Evolutionary conservation across 2,797 vertebrate genomes (phyloP).

Genomic region (Semotilus atromaculatus): DNA sequence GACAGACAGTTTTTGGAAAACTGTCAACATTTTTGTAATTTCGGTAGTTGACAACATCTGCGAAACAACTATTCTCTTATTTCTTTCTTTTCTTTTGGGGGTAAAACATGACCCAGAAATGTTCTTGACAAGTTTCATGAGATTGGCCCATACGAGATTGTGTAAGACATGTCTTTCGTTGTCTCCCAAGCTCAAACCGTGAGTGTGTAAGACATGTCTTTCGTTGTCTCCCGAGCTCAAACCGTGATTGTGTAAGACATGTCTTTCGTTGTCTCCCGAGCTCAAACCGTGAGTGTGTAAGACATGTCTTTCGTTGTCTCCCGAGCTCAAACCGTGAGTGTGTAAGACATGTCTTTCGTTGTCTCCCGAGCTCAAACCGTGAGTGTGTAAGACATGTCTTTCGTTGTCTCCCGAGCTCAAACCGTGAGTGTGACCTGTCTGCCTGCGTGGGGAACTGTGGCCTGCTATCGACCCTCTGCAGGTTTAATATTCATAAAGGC

Average conservation of each 20-base stretch:
- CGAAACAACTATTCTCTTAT: background rate
- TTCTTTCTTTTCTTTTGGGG: background rate
- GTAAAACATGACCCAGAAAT: background rate
- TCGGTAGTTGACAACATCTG: background rate
- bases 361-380: constrained; percentile 35
- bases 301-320: background rate
- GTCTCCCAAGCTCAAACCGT: constrained; percentile 35
- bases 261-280: background rate
- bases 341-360: constrained; percentile 2
- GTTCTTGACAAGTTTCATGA: background rate
- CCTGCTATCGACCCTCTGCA: constrained; percentile 81
- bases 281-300: constrained; percentile 46
- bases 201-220: constrained; percentile 18
- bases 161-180: background rate
- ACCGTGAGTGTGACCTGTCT: constrained; percentile 43
- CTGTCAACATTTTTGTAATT: background rate
- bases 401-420: constrained; percentile 9
- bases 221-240: constrained; percentile 9
- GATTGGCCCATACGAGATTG: background rate
- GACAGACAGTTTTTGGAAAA: background rate
- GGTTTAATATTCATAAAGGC: constrained; percentile 97
- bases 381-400: background rate
- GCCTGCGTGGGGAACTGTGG: constrained; percentile 38
- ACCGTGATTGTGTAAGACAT: constrained; percentile 44
- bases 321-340: constrained; percentile 38